These are phyloP conservation scores for Crotalus helleri DNA, from an alignment of 2,113 vertebrate species.

Conservation along the genomic window DNA sequence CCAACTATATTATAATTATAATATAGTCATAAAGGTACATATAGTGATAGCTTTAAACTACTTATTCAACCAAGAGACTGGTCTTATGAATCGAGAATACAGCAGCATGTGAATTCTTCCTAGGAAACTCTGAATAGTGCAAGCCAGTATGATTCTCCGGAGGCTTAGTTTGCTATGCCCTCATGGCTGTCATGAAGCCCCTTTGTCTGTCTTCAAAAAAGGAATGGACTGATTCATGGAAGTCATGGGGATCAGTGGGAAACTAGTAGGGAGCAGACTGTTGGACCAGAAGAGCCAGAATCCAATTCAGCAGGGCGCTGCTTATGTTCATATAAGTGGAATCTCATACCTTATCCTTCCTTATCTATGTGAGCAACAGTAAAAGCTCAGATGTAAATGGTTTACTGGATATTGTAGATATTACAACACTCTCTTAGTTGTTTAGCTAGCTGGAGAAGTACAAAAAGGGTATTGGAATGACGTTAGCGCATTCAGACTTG, in stretches of 20 bases:
- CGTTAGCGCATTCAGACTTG: not conserved
- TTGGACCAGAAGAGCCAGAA: not conserved
- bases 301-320: not conserved
- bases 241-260: not conserved
- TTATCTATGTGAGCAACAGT: not conserved
- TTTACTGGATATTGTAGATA: not conserved
- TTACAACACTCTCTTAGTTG: not conserved
- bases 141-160: too few relatives aligned
- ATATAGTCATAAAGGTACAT: not conserved
- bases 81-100: not conserved
- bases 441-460: not conserved
- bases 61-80: not conserved
- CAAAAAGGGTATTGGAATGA: not conserved
- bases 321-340: not conserved
- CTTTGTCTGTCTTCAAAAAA: not conserved
- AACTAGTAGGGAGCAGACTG: not conserved
- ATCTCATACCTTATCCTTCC: not conserved
- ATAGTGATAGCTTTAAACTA: not conserved
- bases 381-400: not conserved
- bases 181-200: not conserved
- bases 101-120: not conserved
- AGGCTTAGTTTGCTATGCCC: not conserved
- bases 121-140: not conserved
- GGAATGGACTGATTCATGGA: not conserved
- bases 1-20: not conserved